These are phyloP conservation scores for Gulo gulo DNA, from an alignment of 2,113 vertebrate genomes.

Conservation along the genomic window DNA sequence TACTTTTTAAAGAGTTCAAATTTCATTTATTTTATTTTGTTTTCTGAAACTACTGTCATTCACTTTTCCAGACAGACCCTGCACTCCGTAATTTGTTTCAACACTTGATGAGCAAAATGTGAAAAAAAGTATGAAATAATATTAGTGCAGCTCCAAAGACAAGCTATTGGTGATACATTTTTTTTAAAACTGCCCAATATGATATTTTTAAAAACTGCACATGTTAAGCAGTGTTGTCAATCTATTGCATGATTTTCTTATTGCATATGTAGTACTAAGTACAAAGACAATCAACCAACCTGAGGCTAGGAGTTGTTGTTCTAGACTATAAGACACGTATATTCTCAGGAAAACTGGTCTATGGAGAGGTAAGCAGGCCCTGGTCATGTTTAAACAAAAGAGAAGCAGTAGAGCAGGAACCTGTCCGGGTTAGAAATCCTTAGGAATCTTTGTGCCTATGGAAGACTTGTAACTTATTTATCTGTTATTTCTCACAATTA, in stretches of 20 bases:
- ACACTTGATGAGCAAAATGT: neutral
- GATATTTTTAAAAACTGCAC: neutral
- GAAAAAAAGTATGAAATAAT: neutral
- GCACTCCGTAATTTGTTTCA: neutral
- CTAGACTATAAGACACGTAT: neutral
- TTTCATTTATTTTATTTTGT: neutral
- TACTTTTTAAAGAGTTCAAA: neutral
- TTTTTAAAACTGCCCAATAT: neutral
- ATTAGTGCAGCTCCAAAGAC: neutral
- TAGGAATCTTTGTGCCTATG: neutral
- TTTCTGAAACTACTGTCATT: neutral
- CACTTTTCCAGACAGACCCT: neutral
- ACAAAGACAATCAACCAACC: neutral
- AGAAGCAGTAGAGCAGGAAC: neutral
- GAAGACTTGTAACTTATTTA: neutral
- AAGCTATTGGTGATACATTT: neutral
- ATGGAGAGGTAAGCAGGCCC: neutral
- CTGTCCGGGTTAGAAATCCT: neutral
- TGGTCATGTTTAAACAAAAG: neutral
- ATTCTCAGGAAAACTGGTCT: neutral
- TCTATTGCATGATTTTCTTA: neutral
- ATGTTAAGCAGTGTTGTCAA: neutral
- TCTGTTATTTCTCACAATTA: neutral
- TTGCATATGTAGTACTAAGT: neutral
- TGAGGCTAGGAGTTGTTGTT: too few relatives aligned